phyloP scores from a whole-genome alignment of 2,888 invertebrate genomes.

The Mesochorus sp. region DNA sequence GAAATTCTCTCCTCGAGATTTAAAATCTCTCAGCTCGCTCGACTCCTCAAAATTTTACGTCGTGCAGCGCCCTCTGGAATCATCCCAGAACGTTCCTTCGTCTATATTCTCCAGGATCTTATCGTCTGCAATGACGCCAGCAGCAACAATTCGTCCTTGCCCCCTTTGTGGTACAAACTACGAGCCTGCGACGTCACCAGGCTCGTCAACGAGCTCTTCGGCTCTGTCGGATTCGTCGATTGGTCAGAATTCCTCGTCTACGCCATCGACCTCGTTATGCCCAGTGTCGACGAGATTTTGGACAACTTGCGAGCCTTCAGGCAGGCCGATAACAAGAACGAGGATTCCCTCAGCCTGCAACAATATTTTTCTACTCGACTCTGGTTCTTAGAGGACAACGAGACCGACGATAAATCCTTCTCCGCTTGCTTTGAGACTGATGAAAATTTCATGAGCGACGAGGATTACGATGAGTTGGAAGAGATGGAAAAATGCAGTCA shows the following conservation, averaged over 20 bases:
- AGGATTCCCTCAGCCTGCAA: constrained; percentile 75
- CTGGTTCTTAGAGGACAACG: constrained; percentile 43
- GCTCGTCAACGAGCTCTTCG: constrained; percentile 83
- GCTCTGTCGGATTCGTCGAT: constrained; percentile 84
- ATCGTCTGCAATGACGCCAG: constrained; percentile 83
- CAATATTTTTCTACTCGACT: constrained; percentile 68
- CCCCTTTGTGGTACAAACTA: constrained; percentile 81
- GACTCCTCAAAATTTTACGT: constrained; percentile 78
- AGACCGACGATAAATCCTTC: background rate
- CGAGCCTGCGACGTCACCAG: constrained; percentile 82
- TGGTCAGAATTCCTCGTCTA: constrained; percentile 88
- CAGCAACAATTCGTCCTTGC: constrained; percentile 79
- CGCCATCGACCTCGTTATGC: constrained; percentile 84
- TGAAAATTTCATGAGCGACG: constrained; percentile 16
- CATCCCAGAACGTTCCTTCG: constrained; percentile 82
- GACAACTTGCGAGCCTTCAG: constrained; percentile 82
- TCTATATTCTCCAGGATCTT: constrained; percentile 84
- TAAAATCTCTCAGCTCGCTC: constrained; percentile 70
- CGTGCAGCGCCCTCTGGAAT: constrained; percentile 80
- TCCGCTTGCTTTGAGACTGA: constrained; percentile 32
- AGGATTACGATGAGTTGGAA: constrained; percentile 30
- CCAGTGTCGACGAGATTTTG: constrained; percentile 84
- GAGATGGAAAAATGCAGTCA: background rate
- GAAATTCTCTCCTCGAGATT: constrained; percentile 64
- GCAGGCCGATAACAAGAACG: constrained; percentile 81